Evolutionary conservation across 2,888 invertebrate genomes (phyloP).

Genomic region (Acronicta psi): DNA sequence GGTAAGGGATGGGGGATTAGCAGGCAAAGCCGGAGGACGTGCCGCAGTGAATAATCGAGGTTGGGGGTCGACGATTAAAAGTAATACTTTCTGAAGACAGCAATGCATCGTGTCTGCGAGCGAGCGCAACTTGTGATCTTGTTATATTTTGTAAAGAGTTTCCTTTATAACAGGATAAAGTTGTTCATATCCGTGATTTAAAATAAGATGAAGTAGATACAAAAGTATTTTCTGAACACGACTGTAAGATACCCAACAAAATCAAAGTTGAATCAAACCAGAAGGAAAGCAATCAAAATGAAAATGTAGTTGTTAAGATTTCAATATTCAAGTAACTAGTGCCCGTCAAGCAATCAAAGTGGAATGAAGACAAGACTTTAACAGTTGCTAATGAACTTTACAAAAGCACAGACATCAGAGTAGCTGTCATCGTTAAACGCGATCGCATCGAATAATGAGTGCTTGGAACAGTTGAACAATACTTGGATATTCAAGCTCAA

Average conservation of each 20-base stretch:
- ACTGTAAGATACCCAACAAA: slow-evolving; percentile 1
- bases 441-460: slow-evolving; percentile 47
- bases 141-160: slow-evolving; percentile 39
- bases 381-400: slow-evolving; percentile 43
- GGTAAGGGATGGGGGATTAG: slow-evolving; percentile 68
- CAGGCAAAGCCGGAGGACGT: slow-evolving; percentile 62
- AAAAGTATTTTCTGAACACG: slow-evolving; percentile 1
- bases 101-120: slow-evolving; percentile 53
- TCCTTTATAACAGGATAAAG: slow-evolving; percentile 32
- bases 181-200: slow-evolving; percentile 10
- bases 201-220: slow-evolving; percentile 8
- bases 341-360: slow-evolving; percentile 24
- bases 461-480: slow-evolving; percentile 45
- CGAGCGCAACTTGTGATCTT: slow-evolving; percentile 32
- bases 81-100: slow-evolving; percentile 66
- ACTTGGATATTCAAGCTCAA: slow-evolving; percentile 43
- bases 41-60: slow-evolving; percentile 73
- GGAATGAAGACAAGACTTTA: slow-evolving; percentile 39
- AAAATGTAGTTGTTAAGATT: slow-evolving; percentile 31
- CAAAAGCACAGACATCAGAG: slow-evolving; percentile 57
- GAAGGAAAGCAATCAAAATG: slow-evolving; percentile 16
- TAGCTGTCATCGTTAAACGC: slow-evolving; percentile 52
- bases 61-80: slow-evolving; percentile 65
- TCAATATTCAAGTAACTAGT: slow-evolving; percentile 37
- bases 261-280: slow-evolving; percentile 25